Evolutionary conservation across 2,888 invertebrate species (phyloP).

Genomic region (Ectemnius continuus): DNA sequence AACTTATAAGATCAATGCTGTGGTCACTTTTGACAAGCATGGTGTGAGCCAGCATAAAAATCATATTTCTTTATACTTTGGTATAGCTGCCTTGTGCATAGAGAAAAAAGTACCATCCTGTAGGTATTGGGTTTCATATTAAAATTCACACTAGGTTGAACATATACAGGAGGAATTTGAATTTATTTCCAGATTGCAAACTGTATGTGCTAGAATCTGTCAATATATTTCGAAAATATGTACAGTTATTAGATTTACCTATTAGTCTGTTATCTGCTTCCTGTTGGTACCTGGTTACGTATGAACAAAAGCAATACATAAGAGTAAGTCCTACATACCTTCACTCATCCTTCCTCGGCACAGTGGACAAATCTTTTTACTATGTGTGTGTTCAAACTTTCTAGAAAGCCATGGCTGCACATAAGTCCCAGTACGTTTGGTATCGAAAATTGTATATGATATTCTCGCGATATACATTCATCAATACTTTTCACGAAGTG

Average conservation of each 20-base stretch:
- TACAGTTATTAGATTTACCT: constrained; percentile 89
- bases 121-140: constrained; percentile 77
- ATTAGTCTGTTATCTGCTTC: constrained; percentile 88
- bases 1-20: constrained; percentile 87
- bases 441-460: constrained; percentile 92
- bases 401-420: constrained; percentile 90
- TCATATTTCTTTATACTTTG: constrained; percentile 92
- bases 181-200: constrained; percentile 84
- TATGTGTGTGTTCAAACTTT: constrained; percentile 40
- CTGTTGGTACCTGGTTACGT: constrained; percentile 82
- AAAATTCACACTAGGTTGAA: constrained; percentile 12
- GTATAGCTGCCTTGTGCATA: constrained; percentile 88
- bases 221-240: constrained; percentile 91
- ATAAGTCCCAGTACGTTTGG: constrained; percentile 97
- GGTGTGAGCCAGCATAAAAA: constrained; percentile 97
- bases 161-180: constrained; percentile 19
- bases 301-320: constrained; percentile 70
- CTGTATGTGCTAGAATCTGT: constrained; percentile 92
- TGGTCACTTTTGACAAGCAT: constrained; percentile 95
- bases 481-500: constrained; percentile 91
- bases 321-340: constrained; percentile 63
- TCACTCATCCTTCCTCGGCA: neutral
- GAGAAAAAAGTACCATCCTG: constrained; percentile 86
- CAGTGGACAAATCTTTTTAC: neutral
- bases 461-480: constrained; percentile 93